Conservation (phyloP, 2,888 invertebrate genomes). For the Craniophora ligustri region DNA sequence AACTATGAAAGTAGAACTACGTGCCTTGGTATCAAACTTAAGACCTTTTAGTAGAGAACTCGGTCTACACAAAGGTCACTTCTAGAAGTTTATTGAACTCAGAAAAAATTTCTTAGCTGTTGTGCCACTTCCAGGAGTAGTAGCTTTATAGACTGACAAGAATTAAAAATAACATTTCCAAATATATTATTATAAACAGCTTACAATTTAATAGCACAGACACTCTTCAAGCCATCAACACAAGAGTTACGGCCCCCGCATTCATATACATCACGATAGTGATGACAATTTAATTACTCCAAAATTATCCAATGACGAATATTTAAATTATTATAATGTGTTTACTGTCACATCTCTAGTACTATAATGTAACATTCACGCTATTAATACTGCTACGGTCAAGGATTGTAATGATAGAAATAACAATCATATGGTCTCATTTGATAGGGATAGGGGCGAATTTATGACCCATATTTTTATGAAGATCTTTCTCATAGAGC, state of each 20-base stretch:
- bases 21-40: no score
- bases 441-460: not conserved
- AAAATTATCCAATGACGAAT: constrained; percentile 44
- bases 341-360: constrained; percentile 21
- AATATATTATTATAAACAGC: not conserved
- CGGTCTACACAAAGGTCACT: no score
- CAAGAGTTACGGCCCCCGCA: constrained; percentile 34
- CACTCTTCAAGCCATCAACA: constrained; percentile 31
- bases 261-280: constrained; percentile 23
- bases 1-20: no score
- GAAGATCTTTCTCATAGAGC: no score
- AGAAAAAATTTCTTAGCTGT: no score
- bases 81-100: no score
- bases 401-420: not conserved
- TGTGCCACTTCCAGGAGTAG: not conserved
- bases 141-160: not conserved
- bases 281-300: constrained; percentile 42
- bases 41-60: no score
- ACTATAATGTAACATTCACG: constrained; percentile 35
- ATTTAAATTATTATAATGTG: constrained; percentile 32
- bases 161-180: not conserved
- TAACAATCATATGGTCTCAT: not conserved
- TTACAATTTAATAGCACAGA: constrained; percentile 15
- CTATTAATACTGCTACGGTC: not conserved
- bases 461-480: not conserved